Percentiles rank a stretch among this genome's conserved stretches.
These are phyloP conservation scores for Serripes groenlandicus DNA, from an alignment of 2,888 invertebrate species.

Conservation along the genomic window DNA sequence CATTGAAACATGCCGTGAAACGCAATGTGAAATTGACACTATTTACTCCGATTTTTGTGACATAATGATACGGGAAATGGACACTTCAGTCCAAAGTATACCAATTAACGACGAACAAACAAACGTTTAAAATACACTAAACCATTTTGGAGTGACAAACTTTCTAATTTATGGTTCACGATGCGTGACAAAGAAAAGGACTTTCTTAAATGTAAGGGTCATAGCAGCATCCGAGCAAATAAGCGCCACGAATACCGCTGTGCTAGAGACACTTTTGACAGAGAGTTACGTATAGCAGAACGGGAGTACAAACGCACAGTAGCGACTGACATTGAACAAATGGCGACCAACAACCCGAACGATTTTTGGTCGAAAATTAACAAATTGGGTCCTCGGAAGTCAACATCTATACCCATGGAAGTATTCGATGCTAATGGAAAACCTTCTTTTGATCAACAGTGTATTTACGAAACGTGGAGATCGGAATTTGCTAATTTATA, in stretches of 20 bases:
- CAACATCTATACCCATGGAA: conserved; percentile 35
- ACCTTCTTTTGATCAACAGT: not conserved
- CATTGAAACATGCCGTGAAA: not conserved
- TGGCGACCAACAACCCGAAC: conserved; percentile 39
- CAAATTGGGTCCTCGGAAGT: conserved; percentile 37
- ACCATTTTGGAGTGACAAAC: conserved; percentile 39
- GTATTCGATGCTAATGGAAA: conserved; percentile 16
- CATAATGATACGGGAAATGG: conserved; percentile 38
- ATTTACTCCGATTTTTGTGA: conserved; percentile 7
- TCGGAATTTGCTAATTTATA: conserved; percentile 37
- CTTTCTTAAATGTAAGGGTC: conserved; percentile 23
- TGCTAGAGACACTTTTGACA: conserved; percentile 11
- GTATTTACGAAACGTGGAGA: conserved; percentile 36
- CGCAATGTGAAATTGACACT: conserved; percentile 3
- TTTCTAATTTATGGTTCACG: conserved; percentile 26
- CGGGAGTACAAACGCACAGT: conserved; percentile 23
- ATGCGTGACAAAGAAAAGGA: conserved; percentile 19
- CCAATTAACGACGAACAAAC: conserved; percentile 6
- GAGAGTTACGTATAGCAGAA: conserved; percentile 26
- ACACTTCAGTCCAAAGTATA: conserved; percentile 28
- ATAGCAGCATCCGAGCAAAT: not conserved
- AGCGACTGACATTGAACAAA: conserved; percentile 31
- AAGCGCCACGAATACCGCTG: too few relatives aligned
- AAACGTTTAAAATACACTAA: conserved; percentile 31
- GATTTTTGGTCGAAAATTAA: conserved; percentile 55